Evolutionary conservation across 2,113 vertebrate species (phyloP).

Genomic region (Rhabdomys dilectus): DNA sequence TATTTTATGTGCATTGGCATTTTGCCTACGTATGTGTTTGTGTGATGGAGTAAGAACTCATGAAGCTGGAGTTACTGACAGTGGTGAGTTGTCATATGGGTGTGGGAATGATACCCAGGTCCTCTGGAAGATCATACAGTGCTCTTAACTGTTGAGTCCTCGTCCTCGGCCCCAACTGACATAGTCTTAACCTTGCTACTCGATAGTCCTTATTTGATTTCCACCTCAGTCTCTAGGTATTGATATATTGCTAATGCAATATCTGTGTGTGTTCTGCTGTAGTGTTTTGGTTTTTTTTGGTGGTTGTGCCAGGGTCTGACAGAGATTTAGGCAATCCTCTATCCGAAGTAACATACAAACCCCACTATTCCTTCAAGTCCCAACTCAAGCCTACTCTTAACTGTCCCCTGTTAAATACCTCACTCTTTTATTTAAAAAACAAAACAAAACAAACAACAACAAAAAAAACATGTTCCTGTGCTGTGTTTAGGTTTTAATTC

Average conservation of each 20-base stretch:
- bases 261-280: background rate
- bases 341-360: background rate
- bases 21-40: no score
- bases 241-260: background rate
- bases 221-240: background rate
- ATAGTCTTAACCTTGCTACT: background rate
- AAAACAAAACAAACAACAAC: no score
- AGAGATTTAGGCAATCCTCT: background rate
- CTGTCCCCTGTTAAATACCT: background rate
- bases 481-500: slow-evolving; percentile 8
- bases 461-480: background rate
- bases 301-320: background rate
- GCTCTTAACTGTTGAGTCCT: no score
- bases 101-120: no score
- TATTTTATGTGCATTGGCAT: no score
- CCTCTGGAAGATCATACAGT: no score
- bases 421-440: background rate
- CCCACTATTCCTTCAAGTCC: background rate
- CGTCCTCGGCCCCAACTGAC: no score
- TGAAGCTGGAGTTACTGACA: no score
- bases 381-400: background rate
- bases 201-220: slow-evolving; percentile 23
- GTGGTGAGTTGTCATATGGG: no score
- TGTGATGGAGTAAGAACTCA: no score
- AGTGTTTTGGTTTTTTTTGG: background rate